Evolutionary conservation across 1,140 invertebrate species (phyloP).

Genomic region (Drosophila repletoides): DNA sequence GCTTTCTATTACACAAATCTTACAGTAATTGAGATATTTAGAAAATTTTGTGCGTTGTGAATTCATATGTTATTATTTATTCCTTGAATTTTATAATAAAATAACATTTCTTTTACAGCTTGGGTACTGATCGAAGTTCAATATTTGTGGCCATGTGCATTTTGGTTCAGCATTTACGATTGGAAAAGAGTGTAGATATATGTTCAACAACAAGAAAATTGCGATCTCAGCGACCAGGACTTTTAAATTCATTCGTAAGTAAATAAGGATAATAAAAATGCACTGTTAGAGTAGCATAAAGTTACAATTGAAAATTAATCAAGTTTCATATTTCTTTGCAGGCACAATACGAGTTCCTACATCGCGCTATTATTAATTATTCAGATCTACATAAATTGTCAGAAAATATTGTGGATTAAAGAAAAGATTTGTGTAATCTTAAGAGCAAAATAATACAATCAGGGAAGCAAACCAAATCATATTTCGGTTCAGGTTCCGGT

Average conservation of each 20-base stretch:
- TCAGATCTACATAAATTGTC: conserved; percentile 91
- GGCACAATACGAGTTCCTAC: conserved; percentile 95
- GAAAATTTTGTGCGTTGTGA: no score
- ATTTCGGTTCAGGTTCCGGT: no score
- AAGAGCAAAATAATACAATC: conserved; percentile 33
- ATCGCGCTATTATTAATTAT: conserved; percentile 94
- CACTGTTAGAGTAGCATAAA: background rate
- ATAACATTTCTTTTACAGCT: conserved; percentile 80
- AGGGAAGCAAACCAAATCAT: no score
- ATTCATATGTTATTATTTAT: no score
- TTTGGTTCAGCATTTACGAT: conserved; percentile 91
- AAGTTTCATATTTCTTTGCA: conserved; percentile 83
- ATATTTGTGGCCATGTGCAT: conserved; percentile 94
- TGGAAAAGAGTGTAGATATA: conserved; percentile 92
- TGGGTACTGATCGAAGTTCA: conserved; percentile 92
- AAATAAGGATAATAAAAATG: background rate
- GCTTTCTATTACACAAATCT: no score
- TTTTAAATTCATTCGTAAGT: conserved; percentile 92
- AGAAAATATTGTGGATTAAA: conserved; percentile 82
- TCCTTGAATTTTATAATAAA: background rate
- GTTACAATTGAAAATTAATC: background rate
- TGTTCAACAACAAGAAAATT: conserved; percentile 92
- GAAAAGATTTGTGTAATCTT: conserved; percentile 42
- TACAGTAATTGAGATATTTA: no score
- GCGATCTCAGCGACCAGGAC: conserved; percentile 90